Conservation (phyloP, 1,140 invertebrate species). For the Teleopsis dalmanni region DNA sequence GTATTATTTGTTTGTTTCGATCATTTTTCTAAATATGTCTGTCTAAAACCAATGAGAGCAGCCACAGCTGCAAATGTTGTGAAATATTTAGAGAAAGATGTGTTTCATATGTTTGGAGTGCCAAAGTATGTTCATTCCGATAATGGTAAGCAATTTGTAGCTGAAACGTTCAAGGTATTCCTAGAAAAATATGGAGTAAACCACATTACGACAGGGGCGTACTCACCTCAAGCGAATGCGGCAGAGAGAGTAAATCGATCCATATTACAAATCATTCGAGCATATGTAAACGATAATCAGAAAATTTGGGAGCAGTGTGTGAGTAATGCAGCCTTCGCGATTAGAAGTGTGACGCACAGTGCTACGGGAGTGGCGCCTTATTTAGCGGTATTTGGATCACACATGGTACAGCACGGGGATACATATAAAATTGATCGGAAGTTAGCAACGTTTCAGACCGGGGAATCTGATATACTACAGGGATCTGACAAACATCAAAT, state of each 20-base stretch:
- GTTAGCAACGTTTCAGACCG: too few species aligned
- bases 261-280: not conserved
- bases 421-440: too few species aligned
- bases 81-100: not conserved
- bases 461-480: too few species aligned
- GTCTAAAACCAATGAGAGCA: not conserved
- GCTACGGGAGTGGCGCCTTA: not conserved
- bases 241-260: slow-evolving; percentile 6
- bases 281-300: not conserved
- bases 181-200: not conserved
- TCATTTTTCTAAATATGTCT: not conserved
- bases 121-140: not conserved
- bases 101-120: not conserved
- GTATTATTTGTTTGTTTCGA: not conserved
- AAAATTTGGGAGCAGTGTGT: not conserved
- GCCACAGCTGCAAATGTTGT: not conserved
- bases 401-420: not conserved
- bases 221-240: slow-evolving; percentile 4
- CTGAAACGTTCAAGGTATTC: not conserved
- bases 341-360: not conserved
- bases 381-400: not conserved
- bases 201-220: not conserved
- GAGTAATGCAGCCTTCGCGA: not conserved
- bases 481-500: too few species aligned
- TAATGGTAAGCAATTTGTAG: slow-evolving; percentile 1